Base-by-base conservation (phyloP, 1,140 invertebrate species). In the Brachionus koreanus region DNA sequence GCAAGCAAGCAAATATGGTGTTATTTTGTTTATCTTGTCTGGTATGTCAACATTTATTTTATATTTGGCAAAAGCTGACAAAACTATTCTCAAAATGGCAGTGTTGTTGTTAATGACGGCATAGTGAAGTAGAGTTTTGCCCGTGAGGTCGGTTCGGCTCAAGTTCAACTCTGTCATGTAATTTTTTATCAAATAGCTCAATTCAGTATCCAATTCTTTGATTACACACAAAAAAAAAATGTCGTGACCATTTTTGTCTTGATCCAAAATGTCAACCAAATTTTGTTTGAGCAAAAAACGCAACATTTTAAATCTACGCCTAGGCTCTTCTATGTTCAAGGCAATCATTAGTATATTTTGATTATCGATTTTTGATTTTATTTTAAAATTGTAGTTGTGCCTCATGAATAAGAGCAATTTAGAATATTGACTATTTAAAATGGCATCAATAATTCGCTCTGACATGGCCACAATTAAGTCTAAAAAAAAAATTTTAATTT, bases 321-420 rank as follows among this genome's bases (percentile, higher is more conserved):
- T 49, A 12, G 49, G 76, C 37, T 79, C 76, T 37, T 43, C 25
- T 57, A 79, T 79, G 6, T 16, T 37, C 23, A 79, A 43, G 4
- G 49, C 7, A 23, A 79, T 65, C 76, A 79, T 79, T 43, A 79
- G 29, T 16, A 65, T 65, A 63, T 79, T 79, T 37, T 65, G 46
- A 35, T 19, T 29, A 57, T 79, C 13, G 19, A 52, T 29, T 35
- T 37, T 77, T 39, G 46, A 29, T 79, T 79, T 79, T 37, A 79
- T 65, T 79, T 61, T 57, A 65, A 79, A 79, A 79, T 79, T 79
- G 76, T 79, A 79, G 35, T 61, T 79, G 33, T 79, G 76, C 6
- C 76, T 46, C 76, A 79, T 57, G 76, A 79, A 79, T 29, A 79
- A 43, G 16, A 79, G 49, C 49, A 79, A 65, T 65, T 79, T 49